Evolutionary conservation across 2,113 vertebrate species (phyloP).

Genomic region (Poeciliopsis retropinna): DNA sequence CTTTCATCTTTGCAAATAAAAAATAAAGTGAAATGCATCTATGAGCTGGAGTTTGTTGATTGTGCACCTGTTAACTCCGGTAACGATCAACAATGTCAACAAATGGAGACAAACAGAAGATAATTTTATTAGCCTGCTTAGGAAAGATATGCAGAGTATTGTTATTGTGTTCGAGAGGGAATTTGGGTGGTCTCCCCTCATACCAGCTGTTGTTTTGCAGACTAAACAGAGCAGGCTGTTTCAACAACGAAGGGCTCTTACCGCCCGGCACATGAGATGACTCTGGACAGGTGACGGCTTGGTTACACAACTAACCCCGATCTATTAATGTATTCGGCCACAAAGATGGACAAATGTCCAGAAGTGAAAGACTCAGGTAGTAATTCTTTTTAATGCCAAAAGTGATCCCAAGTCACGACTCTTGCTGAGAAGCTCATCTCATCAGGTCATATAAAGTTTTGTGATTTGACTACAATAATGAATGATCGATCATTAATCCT

Average conservation of each 20-base stretch:
- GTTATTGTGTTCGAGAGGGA: conserved; percentile 26
- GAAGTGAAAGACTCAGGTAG: conserved; percentile 11
- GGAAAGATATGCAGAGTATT: conserved; percentile 26
- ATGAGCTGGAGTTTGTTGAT: neutral
- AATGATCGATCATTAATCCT: too few species aligned
- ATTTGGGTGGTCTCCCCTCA: conserved; percentile 24
- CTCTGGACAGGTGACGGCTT: conserved; percentile 64
- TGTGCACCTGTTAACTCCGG: too few species aligned
- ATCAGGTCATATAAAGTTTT: too few species aligned
- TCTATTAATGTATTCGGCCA: conserved; percentile 14
- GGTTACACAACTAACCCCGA: conserved; percentile 36
- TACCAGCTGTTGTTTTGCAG: conserved; percentile 73
- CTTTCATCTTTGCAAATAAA: neutral
- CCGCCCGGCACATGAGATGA: conserved; percentile 44
- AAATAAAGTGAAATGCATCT: neutral
- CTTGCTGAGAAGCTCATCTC: conserved; percentile 3
- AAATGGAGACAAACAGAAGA: conserved; percentile 1
- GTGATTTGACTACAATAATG: too few species aligned
- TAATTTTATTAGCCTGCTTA: conserved; percentile 20
- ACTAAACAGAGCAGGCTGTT: conserved; percentile 43
- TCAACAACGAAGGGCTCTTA: conserved; percentile 40
- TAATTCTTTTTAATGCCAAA: conserved; percentile 4
- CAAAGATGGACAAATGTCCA: conserved; percentile 13
- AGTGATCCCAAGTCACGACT: conserved; percentile 34
- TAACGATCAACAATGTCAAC: neutral